Percentiles rank a stretch among this genome's conserved stretches.
phyloP scores from a whole-genome alignment of 2,797 vertebrate species.

The Typhlichthys eigenmanni region DNA sequence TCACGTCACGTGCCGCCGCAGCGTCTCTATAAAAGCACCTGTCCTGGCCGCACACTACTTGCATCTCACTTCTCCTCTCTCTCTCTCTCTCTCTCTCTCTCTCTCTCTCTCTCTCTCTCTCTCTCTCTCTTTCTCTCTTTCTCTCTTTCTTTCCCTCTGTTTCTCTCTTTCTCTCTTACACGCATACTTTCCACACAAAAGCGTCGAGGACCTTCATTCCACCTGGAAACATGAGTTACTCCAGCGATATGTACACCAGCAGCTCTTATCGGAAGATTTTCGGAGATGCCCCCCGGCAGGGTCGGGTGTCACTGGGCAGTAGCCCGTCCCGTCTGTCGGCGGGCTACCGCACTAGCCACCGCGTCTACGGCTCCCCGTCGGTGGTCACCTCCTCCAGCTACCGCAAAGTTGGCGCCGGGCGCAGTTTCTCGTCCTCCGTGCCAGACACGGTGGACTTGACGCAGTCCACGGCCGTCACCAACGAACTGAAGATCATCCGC shows the following conservation, averaged over 20 bases:
- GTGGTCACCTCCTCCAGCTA: slow-evolving; percentile 63
- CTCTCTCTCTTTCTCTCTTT: neutral
- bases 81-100: slow-evolving; percentile 8
- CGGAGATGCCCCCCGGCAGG: slow-evolving; percentile 75
- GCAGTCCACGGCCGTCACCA: slow-evolving; percentile 80
- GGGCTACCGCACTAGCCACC: slow-evolving; percentile 71
- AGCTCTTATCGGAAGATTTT: slow-evolving; percentile 83
- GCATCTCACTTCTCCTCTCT: slow-evolving; percentile 68
- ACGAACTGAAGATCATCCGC: slow-evolving; percentile 83
- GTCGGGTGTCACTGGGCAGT: slow-evolving; percentile 62
- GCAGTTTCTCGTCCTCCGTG: slow-evolving; percentile 67
- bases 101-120: slow-evolving; percentile 5
- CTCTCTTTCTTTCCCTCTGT: neutral
- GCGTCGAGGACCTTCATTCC: slow-evolving; percentile 11
- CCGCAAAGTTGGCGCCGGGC: slow-evolving; percentile 74
- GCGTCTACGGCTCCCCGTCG: slow-evolving; percentile 68
- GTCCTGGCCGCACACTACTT: slow-evolving; percentile 61
- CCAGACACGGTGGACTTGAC: slow-evolving; percentile 75
- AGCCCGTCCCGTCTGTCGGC: slow-evolving; percentile 73
- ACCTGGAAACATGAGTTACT: slow-evolving; percentile 73
- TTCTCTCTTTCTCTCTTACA: neutral
- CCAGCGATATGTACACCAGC: slow-evolving; percentile 72
- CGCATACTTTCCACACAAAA: slow-evolving; percentile 23
- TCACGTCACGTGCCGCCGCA: slow-evolving; percentile 80
- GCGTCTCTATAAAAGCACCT: slow-evolving; percentile 72